Evolutionary conservation across 1,140 invertebrate species (phyloP), one percentile per base, ranked within the genome.

Genomic region (Cyclargus thomasi): DNA sequence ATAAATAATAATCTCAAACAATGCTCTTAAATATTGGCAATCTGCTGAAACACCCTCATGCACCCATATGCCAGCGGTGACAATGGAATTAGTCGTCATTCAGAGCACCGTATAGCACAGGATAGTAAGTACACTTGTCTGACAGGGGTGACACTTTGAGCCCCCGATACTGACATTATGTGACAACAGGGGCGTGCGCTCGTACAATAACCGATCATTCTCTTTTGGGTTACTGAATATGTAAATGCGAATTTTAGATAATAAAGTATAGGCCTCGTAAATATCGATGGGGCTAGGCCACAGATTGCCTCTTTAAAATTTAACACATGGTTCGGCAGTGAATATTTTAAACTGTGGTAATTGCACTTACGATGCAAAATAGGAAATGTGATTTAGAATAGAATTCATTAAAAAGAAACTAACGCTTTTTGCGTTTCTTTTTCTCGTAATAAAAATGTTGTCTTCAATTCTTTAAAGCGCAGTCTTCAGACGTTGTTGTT

Each of bases 31-130:
- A 85, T 82, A 83, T 82, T 78, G 75, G 72, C 80, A 87, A 83
- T 85, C 81, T 70, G 76, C 78, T 83, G 78, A 86, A 80, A 77
- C 80, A 68, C 79, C 80, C 83, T 74, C 83, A 82, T 85, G 80
- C 68, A 69, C 77, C 81, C 83, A 86, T 87, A 87, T 88, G 85
- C 77, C 84, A 75, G 73, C 79, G 75, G 76, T 78, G 82, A 90
- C 87, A 90, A 88, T 87, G 78, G 85, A 88, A 90, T 90, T 90
- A 90, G 87, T 81, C 83, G 84, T 82, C 85, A 90, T 90, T 90
- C 83, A 90, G 82, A 88, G 80, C 81, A 82, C 79, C 81, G 76
- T 78, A 29, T 29, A 76, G 79, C 75, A 80, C 86, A 88, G 82
- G 79, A 81, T 86, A 82, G 83, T 85, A 86, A 90, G 85, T 85